Base-by-base conservation (phyloP, 2,113 vertebrate genomes). In the Heterocephalus glaber region DNA sequence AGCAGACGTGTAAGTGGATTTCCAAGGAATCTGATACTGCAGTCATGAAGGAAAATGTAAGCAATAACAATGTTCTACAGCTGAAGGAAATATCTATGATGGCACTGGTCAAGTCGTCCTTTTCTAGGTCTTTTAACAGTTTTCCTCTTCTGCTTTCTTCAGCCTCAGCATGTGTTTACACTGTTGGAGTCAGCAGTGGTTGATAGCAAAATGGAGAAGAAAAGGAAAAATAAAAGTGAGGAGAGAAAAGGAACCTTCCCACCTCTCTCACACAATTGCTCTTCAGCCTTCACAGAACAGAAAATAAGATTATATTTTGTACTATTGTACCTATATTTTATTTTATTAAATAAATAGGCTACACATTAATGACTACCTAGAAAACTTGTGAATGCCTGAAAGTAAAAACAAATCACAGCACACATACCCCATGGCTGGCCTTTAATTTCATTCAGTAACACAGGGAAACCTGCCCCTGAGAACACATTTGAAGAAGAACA, bases 391-490 rank as follows among this genome's bases (percentile, higher is more conserved):
- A 54, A 70, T 72, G 41, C 63, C 47, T 54, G 22, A 41, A 88
- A 93, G 9, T 83, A 33, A 49, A 44, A 85, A 35, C 70, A 85
- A 33, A 19, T 47, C 7, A 1, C 16, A 63, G 35, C 70, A 13
- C 3, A 17, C 14, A 44, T 1, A 13, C 7, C 47, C 60, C 56
- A 9, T n/a, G 8, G 14, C 44, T 33, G 90, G 70, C 2, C 0
- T 84, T 68, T 87, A 12, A 92, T 92, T 92, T 89, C 20, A 47
- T 72, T 72, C 7, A 61, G 3, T 52, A 54, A 52, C 47, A 76
- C 14, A 2, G 41, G 49, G 79, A 87, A 94, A 20, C n/a, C 4
- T 88, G 9, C 44, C 14, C n/a, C 44, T 70, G 33, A 80, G 49
- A 74, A 44, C 13, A 33, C 9, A 92, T 30, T 68, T 80, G 68